Conservation (phyloP, 2,888 invertebrate species). For the Minunthozetes semirufus region DNA sequence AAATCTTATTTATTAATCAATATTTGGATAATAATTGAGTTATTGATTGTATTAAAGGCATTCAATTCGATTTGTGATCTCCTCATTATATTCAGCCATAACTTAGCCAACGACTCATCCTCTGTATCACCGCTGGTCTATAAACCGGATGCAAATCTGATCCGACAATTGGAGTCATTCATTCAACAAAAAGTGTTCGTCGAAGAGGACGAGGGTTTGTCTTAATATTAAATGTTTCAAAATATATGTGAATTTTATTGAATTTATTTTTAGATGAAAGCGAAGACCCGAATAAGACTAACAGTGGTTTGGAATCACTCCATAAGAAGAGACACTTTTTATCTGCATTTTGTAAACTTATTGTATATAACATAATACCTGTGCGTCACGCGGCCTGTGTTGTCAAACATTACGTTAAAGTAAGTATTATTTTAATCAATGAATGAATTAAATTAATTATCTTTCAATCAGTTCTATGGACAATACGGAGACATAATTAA, state of each 20-base stretch:
- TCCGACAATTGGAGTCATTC: conserved; percentile 76
- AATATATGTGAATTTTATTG: background rate
- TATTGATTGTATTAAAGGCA: conserved; percentile 58
- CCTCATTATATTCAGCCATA: conserved; percentile 83
- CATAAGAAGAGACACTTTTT: conserved; percentile 93
- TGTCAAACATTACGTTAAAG: conserved; percentile 94
- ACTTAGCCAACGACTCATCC: conserved; percentile 54
- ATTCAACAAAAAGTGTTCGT: conserved; percentile 89
- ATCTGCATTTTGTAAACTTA: conserved; percentile 93
- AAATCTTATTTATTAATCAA: conserved; percentile 41
- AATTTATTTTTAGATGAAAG: conserved; percentile 58
- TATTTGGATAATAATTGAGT: conserved; percentile 15
- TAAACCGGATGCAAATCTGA: conserved; percentile 70
- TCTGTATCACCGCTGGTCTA: conserved; percentile 59
- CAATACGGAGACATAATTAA: conserved; percentile 58
- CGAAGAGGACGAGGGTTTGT: conserved; percentile 72
- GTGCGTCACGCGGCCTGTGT: conserved; percentile 86
- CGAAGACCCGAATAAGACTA: conserved; percentile 31
- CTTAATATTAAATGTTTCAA: background rate
- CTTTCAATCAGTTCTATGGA: conserved; percentile 44
- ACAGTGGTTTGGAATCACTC: conserved; percentile 56
- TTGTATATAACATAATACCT: conserved; percentile 93
- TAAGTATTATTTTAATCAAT: conserved; percentile 47
- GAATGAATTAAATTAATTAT: background rate
- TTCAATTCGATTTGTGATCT: conserved; percentile 93